Evolutionary conservation across 2,888 invertebrate species (phyloP).

Genomic region (Tachystola acroxantha): DNA sequence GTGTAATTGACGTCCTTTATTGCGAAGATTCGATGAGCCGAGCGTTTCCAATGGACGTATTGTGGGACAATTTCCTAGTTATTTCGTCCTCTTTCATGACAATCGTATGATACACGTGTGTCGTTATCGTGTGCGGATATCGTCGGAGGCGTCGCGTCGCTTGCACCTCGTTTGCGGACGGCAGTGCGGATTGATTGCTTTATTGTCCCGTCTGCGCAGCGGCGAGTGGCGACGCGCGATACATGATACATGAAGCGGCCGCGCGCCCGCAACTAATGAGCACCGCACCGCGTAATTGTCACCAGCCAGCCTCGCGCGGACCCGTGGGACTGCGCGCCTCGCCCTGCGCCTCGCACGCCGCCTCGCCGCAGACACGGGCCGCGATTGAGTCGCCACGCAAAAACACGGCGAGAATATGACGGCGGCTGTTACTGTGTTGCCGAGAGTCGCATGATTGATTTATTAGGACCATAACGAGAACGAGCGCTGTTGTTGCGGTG

Average conservation of each 20-base stretch:
- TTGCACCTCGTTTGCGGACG: constrained; percentile 51
- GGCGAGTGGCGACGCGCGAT: constrained; percentile 54
- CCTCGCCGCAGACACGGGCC: constrained; percentile 26
- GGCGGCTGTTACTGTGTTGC: constrained; percentile 37
- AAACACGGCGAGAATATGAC: constrained; percentile 45
- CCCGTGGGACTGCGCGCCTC: constrained; percentile 34
- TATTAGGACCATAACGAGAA: constrained; percentile 42
- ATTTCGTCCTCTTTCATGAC: constrained; percentile 13
- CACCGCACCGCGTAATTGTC: constrained; percentile 62
- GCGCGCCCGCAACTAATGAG: constrained; percentile 62
- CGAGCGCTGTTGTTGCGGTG: constrained; percentile 26
- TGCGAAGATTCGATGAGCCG: background rate
- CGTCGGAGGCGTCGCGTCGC: constrained; percentile 29
- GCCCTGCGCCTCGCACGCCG: background rate
- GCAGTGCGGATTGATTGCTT: constrained; percentile 69
- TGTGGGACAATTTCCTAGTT: constrained; percentile 12
- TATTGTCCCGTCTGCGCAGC: constrained; percentile 54
- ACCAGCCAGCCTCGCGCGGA: constrained; percentile 36
- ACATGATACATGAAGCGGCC: constrained; percentile 71
- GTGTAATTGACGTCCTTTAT: constrained; percentile 16
- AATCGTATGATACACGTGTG: constrained; percentile 24
- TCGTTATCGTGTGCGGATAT: constrained; percentile 30
- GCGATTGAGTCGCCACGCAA: constrained; percentile 51
- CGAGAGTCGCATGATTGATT: constrained; percentile 41
- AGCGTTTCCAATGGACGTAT: constrained; percentile 13